Evolutionary conservation across 1,140 invertebrate genomes (phyloP).

Genomic region (Drosophila tani): DNA sequence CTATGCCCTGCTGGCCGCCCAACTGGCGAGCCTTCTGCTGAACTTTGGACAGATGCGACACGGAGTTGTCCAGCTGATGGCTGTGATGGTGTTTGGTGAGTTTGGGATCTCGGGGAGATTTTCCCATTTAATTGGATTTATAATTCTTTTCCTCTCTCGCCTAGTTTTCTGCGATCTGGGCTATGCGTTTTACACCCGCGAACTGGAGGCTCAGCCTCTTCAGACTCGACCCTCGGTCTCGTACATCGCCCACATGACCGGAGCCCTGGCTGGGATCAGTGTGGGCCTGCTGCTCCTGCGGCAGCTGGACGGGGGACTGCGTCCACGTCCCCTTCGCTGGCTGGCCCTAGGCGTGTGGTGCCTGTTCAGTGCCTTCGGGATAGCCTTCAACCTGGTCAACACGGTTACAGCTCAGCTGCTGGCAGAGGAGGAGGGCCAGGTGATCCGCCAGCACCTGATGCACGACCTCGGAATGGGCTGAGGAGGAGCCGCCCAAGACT

Average conservation of each 20-base stretch:
- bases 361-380: conserved; percentile 95
- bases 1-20: conserved; percentile 96
- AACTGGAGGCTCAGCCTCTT: conserved; percentile 86
- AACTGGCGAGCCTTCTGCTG: conserved; percentile 96
- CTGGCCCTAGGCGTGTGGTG: conserved; percentile 96
- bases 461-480: conserved; percentile 79
- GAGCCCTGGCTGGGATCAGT: conserved; percentile 94
- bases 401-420: conserved; percentile 85
- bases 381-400: conserved; percentile 95
- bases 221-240: conserved; percentile 91
- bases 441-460: conserved; percentile 76
- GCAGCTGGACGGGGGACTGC: conserved; percentile 96
- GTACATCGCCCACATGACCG: conserved; percentile 97
- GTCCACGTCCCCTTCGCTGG: conserved; percentile 97
- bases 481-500: conserved; percentile 53
- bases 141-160: conserved; percentile 23
- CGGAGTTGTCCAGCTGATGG: conserved; percentile 94
- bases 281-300: conserved; percentile 96
- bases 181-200: conserved; percentile 96
- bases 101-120: conserved; percentile 29
- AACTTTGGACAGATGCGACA: conserved; percentile 99
- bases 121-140: conserved; percentile 34
- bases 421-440: conserved; percentile 77
- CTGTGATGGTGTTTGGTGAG: conserved; percentile 96
- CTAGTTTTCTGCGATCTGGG: conserved; percentile 96